Base-by-base conservation (phyloP, 2,113 vertebrate genomes). In the Malaclemys terrapin region DNA sequence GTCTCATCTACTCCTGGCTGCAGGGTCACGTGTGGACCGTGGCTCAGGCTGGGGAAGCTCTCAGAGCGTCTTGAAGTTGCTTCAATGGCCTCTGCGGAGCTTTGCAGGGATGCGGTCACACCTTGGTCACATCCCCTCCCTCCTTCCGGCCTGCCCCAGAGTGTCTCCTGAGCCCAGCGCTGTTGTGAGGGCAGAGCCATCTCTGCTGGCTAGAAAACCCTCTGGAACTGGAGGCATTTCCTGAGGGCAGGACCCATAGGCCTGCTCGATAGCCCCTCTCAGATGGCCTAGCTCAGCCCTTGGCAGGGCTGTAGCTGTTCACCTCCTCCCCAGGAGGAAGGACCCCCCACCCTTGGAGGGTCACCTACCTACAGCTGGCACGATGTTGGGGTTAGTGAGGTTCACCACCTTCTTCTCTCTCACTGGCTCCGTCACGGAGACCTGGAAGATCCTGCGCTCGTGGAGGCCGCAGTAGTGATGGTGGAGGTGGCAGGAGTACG, bases 401-500 rank as follows among this genome's bases (percentile, higher is more conserved):
- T 98, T 98, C 47, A 97, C 94, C 31, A 93, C 98, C 87, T 93
- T 97, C 75, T 79, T 87, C 82, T 93, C 96, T 0, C 88, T 89
- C 14, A 95, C 85, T 0, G 98, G 97, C 72, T 99, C 98, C 0
- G 56, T 96, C 59, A 99, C 98, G 0, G 93, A 95, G 88, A 99
- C 96, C 56, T 97, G 98, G 98, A 99, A 99, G 97, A 99, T 98
- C 29, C 99, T 98, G 76, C 99, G 98, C 96, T 99, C 99, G 0
- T 99, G 98, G 35, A 99, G 98, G 2, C 99, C 99, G 2, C 99
- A 99, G 98, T 99, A 99, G 95, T 99, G 99, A 69, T 99, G 99
- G 93, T 99, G 99, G 93, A 99, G 98, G 96, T 99, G 99, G 95
- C 99, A 99, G 42, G 99, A 99, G 91, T 99, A 99, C 45, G 99